Conservation (phyloP, 2,888 invertebrate genomes). For the Campoplex capitator region DNA sequence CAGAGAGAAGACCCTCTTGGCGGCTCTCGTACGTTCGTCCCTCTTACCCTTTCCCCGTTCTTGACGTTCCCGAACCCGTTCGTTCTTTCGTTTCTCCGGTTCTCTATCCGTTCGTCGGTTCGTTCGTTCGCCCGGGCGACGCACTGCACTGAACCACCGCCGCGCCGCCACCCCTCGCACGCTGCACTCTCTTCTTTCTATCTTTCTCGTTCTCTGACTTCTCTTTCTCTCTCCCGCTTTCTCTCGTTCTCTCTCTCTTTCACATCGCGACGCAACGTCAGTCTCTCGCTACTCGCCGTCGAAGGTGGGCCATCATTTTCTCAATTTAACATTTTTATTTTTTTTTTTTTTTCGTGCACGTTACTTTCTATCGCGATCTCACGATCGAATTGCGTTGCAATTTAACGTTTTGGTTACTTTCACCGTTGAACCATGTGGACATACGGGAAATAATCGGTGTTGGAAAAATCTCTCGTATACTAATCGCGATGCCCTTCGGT, state of each 20-base stretch:
- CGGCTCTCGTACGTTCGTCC: slow-evolving; percentile 28
- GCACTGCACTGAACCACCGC: slow-evolving; percentile 69
- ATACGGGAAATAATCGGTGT: background rate
- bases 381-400: background rate
- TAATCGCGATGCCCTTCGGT: background rate
- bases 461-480: background rate
- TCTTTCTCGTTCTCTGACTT: slow-evolving; percentile 40
- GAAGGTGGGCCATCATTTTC: slow-evolving; percentile 42
- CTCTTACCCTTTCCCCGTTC: slow-evolving; percentile 41
- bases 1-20: slow-evolving; percentile 36
- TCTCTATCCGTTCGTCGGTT: slow-evolving; percentile 56
- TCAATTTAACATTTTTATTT: slow-evolving; percentile 8
- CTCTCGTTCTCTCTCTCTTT: slow-evolving; percentile 54
- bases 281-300: slow-evolving; percentile 68
- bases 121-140: slow-evolving; percentile 71
- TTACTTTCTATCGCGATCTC: background rate
- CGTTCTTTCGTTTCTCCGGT: slow-evolving; percentile 52
- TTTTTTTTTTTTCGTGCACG: slow-evolving; percentile 9
- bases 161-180: slow-evolving; percentile 65
- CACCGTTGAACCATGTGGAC: background rate
- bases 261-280: slow-evolving; percentile 67
- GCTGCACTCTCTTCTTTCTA: slow-evolving; percentile 56
- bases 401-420: background rate
- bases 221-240: slow-evolving; percentile 5
- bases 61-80: slow-evolving; percentile 53